phyloP scores from a whole-genome alignment of 2,797 vertebrate genomes.

The Setipinna tenuifilis region DNA sequence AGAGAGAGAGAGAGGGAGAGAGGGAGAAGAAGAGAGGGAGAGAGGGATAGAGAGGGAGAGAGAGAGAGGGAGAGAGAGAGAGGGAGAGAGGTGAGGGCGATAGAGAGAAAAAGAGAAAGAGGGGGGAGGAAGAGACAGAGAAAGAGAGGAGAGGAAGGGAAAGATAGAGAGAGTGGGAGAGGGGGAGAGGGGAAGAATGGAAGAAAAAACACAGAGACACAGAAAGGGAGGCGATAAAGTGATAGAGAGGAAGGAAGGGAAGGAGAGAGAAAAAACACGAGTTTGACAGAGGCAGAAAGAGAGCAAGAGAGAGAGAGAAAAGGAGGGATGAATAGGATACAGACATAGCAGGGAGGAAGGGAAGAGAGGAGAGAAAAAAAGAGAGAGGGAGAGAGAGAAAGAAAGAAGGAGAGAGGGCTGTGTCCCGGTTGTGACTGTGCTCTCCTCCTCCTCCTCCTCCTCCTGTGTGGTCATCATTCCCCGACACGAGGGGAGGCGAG shows the following conservation, averaged over 20 bases:
- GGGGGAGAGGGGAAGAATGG: no score
- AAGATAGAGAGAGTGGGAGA: neutral
- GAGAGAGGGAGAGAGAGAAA: neutral
- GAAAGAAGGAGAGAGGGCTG: neutral
- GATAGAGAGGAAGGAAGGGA: no score
- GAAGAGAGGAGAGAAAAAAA: no score
- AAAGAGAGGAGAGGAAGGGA: neutral
- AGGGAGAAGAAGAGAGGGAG: neutral
- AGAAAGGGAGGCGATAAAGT: no score
- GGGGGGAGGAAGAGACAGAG: neutral
- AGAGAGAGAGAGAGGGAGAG: constrained; percentile 6
- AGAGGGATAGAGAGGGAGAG: neutral
- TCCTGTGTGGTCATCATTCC: constrained; percentile 65
- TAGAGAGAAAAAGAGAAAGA: neutral
- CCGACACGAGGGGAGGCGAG: neutral
- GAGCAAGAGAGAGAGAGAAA: no score
- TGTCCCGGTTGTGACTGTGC: neutral
- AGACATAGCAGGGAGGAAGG: no score
- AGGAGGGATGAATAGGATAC: no score
- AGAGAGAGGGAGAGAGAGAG: neutral
- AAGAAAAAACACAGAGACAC: no score
- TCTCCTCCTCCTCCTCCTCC: no score
- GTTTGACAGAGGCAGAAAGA: no score
- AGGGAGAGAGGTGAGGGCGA: neutral
- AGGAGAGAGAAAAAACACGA: no score